Evolutionary conservation across 1,140 invertebrate genomes (phyloP).

Genomic region (Megalopta genalis): DNA sequence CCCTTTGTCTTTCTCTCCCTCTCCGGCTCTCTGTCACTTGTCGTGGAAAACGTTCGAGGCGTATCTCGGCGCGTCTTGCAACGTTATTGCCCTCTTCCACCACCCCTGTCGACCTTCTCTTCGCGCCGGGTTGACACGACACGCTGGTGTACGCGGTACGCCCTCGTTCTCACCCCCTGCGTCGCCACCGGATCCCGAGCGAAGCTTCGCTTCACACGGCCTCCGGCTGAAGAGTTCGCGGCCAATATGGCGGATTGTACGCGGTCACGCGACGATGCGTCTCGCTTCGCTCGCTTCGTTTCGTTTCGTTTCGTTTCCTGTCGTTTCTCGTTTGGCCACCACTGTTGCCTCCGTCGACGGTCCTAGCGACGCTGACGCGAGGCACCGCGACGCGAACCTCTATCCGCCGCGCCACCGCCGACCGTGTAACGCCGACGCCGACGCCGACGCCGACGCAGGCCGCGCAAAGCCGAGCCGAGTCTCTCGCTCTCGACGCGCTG

Average conservation of each 20-base stretch:
- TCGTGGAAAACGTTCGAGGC: slow-evolving; percentile 31
- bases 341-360: slow-evolving; percentile 50
- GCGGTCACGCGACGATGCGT: slow-evolving; percentile 43
- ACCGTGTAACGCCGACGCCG: slow-evolving; percentile 14
- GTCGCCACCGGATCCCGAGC: neutral
- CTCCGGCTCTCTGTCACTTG: slow-evolving; percentile 15
- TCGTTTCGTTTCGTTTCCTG: no score
- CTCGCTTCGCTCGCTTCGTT: no score
- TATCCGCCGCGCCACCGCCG: slow-evolving; percentile 29
- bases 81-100: slow-evolving; percentile 26
- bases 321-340: slow-evolving; percentile 47
- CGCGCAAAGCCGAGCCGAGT: slow-evolving; percentile 28
- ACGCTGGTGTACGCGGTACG: neutral
- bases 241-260: slow-evolving; percentile 60
- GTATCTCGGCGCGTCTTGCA: slow-evolving; percentile 23
- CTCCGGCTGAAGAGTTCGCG: slow-evolving; percentile 13
- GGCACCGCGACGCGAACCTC: slow-evolving; percentile 67
- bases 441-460: slow-evolving; percentile 47
- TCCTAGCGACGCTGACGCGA: slow-evolving; percentile 62
- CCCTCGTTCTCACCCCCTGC: slow-evolving; percentile 28
- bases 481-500: neutral
- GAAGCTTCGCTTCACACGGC: slow-evolving; percentile 1
- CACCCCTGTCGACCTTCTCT: slow-evolving; percentile 17
- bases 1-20: neutral
- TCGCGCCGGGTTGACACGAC: slow-evolving; percentile 20